A percentile compares a stretch with the other conserved stretches of the same genome.
Evolutionary conservation across 2,888 invertebrate genomes (phyloP).

Genomic region (Heteromyza rotundicornis): DNA sequence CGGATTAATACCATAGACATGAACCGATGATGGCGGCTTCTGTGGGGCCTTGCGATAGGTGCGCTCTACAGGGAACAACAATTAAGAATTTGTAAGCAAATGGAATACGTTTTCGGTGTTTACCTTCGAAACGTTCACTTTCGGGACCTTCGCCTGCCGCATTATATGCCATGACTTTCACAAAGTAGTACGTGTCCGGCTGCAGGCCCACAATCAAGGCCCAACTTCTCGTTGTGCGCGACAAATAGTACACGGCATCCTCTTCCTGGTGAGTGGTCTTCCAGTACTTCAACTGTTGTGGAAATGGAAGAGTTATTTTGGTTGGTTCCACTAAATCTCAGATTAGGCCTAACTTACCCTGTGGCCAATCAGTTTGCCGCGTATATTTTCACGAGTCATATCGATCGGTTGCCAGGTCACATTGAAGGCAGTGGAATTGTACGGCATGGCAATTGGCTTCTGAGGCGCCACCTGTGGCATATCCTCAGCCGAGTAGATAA

Average conservation of each 20-base stretch:
- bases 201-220: conserved; percentile 91
- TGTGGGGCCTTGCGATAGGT: conserved; percentile 92
- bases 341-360: conserved; percentile 67
- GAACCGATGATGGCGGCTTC: conserved; percentile 92
- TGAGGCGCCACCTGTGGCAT: conserved; percentile 93
- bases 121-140: conserved; percentile 83
- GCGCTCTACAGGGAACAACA: conserved; percentile 66
- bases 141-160: conserved; percentile 95
- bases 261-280: conserved; percentile 76
- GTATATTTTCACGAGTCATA: conserved; percentile 80
- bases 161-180: conserved; percentile 96
- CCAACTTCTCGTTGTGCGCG: conserved; percentile 82
- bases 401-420: conserved; percentile 91
- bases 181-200: conserved; percentile 90
- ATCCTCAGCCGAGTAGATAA: conserved; percentile 87
- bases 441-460: conserved; percentile 76
- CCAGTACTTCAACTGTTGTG: conserved; percentile 84
- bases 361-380: conserved; percentile 91
- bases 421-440: conserved; percentile 90
- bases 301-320: conserved; percentile 3
- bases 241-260: conserved; percentile 82
- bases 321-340: background rate
- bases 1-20: conserved; percentile 82
- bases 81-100: conserved; percentile 5
- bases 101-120: conserved; percentile 1